Evolutionary conservation across 2,113 vertebrate species (phyloP).

Genomic region (Oreotrochilus melanogaster): DNA sequence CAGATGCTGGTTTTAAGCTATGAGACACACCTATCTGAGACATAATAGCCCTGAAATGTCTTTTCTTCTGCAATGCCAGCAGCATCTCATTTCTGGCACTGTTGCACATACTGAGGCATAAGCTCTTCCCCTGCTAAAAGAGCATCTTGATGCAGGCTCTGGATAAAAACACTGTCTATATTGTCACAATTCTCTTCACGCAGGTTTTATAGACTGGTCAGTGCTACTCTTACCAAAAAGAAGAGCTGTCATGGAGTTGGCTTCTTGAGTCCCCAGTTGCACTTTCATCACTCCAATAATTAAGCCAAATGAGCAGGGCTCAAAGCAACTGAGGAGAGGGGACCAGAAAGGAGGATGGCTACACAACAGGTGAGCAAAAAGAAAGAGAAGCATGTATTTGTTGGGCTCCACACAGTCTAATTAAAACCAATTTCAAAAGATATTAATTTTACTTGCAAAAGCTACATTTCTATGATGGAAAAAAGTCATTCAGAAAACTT

Average conservation of each 20-base stretch:
- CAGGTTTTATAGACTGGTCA: not conserved
- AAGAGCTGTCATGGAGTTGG: not conserved
- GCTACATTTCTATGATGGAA: slow-evolving; percentile 1
- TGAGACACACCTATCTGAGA: not conserved
- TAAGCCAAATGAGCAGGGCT: not conserved
- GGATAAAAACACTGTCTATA: not conserved
- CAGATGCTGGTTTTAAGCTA: not conserved
- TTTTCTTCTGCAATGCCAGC: not conserved
- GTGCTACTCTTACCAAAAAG: not conserved
- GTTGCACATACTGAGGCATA: not conserved
- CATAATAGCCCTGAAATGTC: not conserved
- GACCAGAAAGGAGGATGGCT: not conserved
- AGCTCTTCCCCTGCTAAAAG: not conserved
- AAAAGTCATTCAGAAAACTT: slow-evolving; percentile 13
- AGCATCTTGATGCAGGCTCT: not conserved
- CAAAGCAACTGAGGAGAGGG: not conserved
- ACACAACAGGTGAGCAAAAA: not conserved
- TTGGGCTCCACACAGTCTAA: not conserved
- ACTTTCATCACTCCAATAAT: not conserved
- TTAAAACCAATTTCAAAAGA: not conserved
- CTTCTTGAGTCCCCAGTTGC: not conserved
- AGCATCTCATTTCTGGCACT: not conserved
- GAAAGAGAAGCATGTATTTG: not conserved
- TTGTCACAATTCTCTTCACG: not conserved
- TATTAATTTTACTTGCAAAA: not conserved